Evolutionary conservation across 2,797 vertebrate genomes (phyloP).

Genomic region (Amblyraja radiata): DNA sequence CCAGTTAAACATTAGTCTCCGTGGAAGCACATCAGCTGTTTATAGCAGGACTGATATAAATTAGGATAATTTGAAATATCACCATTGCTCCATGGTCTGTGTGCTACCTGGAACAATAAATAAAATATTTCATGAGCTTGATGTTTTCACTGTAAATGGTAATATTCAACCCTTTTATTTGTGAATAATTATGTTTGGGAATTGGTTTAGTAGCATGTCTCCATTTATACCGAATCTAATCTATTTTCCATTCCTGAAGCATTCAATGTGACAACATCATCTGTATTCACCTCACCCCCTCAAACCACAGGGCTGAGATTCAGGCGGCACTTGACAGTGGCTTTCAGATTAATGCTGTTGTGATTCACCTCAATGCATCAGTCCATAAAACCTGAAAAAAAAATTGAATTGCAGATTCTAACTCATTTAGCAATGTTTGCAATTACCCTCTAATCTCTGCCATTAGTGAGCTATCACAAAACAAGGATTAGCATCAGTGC

Average conservation of each 20-base stretch:
- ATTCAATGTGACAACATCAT: background rate
- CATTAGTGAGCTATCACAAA: background rate
- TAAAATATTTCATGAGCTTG: background rate
- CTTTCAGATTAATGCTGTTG: constrained; percentile 10
- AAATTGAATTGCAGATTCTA: background rate
- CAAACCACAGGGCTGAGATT: background rate
- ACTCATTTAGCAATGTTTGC: background rate
- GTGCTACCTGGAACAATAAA: background rate
- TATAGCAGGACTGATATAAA: background rate
- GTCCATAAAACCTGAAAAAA: background rate
- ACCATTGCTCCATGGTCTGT: background rate
- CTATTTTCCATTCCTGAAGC: background rate
- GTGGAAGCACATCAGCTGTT: background rate
- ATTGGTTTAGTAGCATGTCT: background rate
- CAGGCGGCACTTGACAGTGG: background rate
- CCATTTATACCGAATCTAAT: background rate
- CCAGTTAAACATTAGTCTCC: background rate
- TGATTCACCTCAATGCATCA: background rate
- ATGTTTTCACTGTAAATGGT: background rate
- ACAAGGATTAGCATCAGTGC: background rate
- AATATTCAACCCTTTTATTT: background rate
- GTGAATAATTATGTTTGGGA: background rate
- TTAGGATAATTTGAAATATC: background rate
- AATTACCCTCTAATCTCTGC: background rate
- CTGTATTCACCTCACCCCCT: background rate